Evolutionary conservation across 2,888 invertebrate species (phyloP), one percentile per base, ranked within the genome.

Genomic region (Metalampra italica): DNA sequence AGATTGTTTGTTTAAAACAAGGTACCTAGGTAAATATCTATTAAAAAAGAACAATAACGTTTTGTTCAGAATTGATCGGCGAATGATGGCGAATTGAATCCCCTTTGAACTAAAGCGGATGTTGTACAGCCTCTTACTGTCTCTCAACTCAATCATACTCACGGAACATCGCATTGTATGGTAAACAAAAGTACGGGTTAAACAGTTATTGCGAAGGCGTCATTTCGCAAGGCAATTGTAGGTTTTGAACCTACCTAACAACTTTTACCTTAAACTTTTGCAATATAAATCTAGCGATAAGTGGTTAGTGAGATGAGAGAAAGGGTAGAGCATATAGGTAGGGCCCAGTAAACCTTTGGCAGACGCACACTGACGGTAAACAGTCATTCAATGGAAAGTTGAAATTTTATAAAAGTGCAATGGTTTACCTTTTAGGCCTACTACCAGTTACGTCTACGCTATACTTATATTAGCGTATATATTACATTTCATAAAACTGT

Each of bases 81-180:
- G 9, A 14, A 39, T 39, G 12, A 12, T 13, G 22, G 13, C 7
- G 13, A 42, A 42, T 42, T 13, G 13, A 30, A 30, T 42, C 29
- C 29, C 47, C n/a, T 15, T 32, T 32, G 13, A 46, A 39, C 38
- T 30, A 41, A n/a, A 43, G 12, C 51, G 52, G 46, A 52, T 45
- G 43, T 45, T 36, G 15, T 36, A 7, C 42, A 40, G 37, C 49
- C 52, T 49, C 60, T 62, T 66, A 65, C 52, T 50, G 53, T 56
- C 64, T 56, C 59, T 73, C 76, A 75, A 75, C 60, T 73, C 76
- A 75, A 75, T 76, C 78, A 75, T 74, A 69, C 64, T 61, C 62
- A 51, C 56, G 57, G 56, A 64, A 69, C 67, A 65, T 66, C 65
- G 64, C 69, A 82, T 82, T 82, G 82, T 82, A 77, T 81, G 76